Evolutionary conservation across 2,113 vertebrate species (phyloP), one percentile per base, ranked within the genome.

Genomic region (Nymphicus hollandicus): DNA sequence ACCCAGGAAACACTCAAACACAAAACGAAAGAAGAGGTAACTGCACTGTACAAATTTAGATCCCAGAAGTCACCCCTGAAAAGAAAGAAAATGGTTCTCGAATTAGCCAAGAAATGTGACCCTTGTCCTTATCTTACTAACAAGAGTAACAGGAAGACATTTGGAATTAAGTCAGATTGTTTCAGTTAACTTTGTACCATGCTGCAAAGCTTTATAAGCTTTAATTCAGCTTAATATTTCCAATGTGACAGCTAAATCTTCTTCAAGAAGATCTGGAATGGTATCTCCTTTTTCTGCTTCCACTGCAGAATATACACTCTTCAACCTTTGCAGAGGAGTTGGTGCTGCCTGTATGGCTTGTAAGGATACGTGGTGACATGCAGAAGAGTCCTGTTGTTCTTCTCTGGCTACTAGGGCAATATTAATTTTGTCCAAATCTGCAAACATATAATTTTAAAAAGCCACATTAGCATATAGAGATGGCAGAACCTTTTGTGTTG

Each of bases 381-480:
- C 37, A 68, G 56, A 89, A 23, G 52, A 13, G 41, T 35, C 5
- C 14, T 49, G 37, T 69, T 89, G 19, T 56, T 63, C 41, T 11
- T 41, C 15, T 18, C 31, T 81, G 23, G 22, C 52, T 81, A 10
- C 43, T 50, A 77, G 7, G 24, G 60, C 52, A 71, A 61, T 53
- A 63, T 0, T 29, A 28, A 28, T 79, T 58, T 56, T 58, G 28
- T 58, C 17, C 27, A 74, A 12, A 4, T 68, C 69, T 74, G 63
- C 44, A 74, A 86, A 68, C 11, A 18, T 19, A 16, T 24, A 9
- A 28, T 63, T 28, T 2, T 11, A 58, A 46, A 69, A 71, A 25
- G 11, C 12, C 46, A 3, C 16, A 5, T 43, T 60, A 53, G 31
- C 0, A 1, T 33, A 18, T 1, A 58, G 25, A 52, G 37, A 24